Conservation (phyloP, 2,113 vertebrate species). For the Cromileptes altivelis region DNA sequence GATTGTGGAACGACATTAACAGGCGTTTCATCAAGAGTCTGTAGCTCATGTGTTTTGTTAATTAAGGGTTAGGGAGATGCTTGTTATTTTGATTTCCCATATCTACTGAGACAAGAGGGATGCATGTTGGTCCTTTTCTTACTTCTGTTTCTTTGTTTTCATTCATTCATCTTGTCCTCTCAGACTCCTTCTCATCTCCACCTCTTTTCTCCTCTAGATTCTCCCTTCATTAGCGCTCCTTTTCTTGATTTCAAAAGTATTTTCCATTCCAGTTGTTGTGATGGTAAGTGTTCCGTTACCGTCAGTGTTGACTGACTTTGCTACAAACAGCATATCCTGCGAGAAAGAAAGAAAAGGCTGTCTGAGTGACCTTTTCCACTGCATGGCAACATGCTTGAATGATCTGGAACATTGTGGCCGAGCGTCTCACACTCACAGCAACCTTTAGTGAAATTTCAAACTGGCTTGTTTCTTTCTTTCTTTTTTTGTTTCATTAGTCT, state of each 20-base stretch:
- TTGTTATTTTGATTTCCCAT: neutral
- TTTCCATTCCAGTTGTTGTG: slow-evolving; percentile 75
- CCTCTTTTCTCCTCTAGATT: slow-evolving; percentile 62
- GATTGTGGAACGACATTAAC: slow-evolving; percentile 5
- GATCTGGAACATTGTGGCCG: slow-evolving; percentile 62
- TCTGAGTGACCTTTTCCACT: slow-evolving; percentile 70
- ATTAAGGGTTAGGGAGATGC: neutral
- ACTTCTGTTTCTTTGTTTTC: slow-evolving; percentile 19
- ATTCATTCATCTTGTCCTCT: slow-evolving; percentile 3
- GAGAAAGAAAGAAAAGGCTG: slow-evolving; percentile 26
- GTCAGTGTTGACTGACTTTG: slow-evolving; percentile 13
- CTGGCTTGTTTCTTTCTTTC: slow-evolving; percentile 27
- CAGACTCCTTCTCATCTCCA: neutral
- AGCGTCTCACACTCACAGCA: slow-evolving; percentile 33
- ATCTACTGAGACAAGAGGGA: neutral
- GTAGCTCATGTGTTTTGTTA: neutral
- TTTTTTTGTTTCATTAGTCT: slow-evolving; percentile 67
- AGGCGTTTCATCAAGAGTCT: slow-evolving; percentile 1
- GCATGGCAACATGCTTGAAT: slow-evolving; percentile 77
- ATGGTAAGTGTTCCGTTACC: slow-evolving; percentile 77
- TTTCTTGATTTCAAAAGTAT: slow-evolving; percentile 84
- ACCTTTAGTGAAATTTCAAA: slow-evolving; percentile 74
- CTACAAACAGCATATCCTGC: slow-evolving; percentile 17
- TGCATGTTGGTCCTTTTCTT: neutral
- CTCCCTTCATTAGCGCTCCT: slow-evolving; percentile 69